Conservation (phyloP, 2,888 invertebrate genomes). For the Esperia sulphurella region DNA sequence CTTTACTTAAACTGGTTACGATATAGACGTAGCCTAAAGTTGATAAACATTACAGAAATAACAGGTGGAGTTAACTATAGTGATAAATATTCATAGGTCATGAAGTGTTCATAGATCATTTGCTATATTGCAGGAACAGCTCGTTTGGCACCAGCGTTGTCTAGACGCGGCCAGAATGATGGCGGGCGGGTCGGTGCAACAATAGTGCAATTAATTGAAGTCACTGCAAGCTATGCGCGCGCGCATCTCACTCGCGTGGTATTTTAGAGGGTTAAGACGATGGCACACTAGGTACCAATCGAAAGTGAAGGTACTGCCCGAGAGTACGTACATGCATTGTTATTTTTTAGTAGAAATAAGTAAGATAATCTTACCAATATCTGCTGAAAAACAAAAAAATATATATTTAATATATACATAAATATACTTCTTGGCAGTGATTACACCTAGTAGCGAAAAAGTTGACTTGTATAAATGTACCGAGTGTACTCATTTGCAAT, state of each 20-base stretch:
- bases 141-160: constrained; percentile 15
- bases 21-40: no score
- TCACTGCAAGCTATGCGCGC: constrained; percentile 14
- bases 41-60: no score
- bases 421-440: no score
- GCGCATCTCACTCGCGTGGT: constrained; percentile 25
- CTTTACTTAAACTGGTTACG: no score
- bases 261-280: constrained; percentile 28
- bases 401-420: no score
- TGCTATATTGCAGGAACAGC: constrained; percentile 1
- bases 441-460: no score
- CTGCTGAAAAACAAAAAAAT: no score
- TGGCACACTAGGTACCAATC: neutral
- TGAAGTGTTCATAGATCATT: constrained; percentile 6
- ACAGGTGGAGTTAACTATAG: neutral
- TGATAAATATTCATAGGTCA: neutral
- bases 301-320: neutral
- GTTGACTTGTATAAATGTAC: no score
- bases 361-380: no score
- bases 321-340: no score
- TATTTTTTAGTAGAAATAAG: no score
- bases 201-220: constrained; percentile 45
- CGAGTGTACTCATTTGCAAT: no score
- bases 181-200: constrained; percentile 31
- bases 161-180: constrained; percentile 13